Evolutionary conservation across 2,113 vertebrate species (phyloP).

Genomic region (Apus apus): DNA sequence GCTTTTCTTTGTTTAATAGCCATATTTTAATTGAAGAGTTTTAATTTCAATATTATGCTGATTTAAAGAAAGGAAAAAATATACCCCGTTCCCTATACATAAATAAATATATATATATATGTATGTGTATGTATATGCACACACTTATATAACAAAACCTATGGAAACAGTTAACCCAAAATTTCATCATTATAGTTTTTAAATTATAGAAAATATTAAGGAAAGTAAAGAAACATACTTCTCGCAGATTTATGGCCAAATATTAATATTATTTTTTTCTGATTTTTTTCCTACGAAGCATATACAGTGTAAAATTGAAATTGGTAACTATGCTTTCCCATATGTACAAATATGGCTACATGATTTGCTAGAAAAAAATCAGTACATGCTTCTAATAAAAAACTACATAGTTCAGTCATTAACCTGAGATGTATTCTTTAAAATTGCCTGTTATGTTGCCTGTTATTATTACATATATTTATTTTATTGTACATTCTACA

Average conservation of each 20-base stretch:
- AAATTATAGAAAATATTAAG: not conserved
- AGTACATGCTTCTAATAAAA: not conserved
- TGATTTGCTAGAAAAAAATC: not conserved
- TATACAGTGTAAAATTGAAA: not conserved
- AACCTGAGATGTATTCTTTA: not conserved
- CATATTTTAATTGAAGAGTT: not conserved
- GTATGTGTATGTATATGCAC: too few relatives aligned
- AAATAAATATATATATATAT: not conserved
- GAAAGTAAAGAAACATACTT: not conserved
- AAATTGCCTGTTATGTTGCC: not conserved
- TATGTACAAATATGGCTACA: not conserved
- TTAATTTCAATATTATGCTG: not conserved
- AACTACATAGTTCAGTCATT: not conserved
- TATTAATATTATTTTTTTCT: not conserved
- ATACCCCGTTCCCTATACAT: not conserved
- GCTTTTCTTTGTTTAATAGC: not conserved
- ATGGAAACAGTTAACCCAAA: not conserved
- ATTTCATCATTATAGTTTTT: not conserved
- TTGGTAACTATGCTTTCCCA: not conserved
- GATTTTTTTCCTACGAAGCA: not conserved
- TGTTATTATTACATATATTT: not conserved
- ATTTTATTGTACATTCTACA: constrained; percentile 22
- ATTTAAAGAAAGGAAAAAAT: not conserved
- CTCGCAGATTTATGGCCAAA: not conserved
- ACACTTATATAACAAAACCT: too few relatives aligned